A percentile compares a stretch with the other conserved stretches of the same genome.
Conservation (phyloP, 1,140 invertebrate genomes). For the Aporrectodea caliginosa region DNA sequence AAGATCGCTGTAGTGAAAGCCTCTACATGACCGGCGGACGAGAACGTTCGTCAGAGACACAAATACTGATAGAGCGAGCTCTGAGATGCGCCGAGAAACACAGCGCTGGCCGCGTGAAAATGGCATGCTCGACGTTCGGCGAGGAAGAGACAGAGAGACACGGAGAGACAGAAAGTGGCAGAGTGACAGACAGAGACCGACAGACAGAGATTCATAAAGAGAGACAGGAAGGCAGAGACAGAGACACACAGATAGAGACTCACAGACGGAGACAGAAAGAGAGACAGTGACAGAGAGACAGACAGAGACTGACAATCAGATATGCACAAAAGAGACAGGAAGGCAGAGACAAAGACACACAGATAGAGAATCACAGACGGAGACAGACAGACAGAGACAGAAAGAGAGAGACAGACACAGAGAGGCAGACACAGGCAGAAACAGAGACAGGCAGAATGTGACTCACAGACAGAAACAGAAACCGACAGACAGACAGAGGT, state of each 20-base stretch:
- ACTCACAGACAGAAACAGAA: too few relatives aligned
- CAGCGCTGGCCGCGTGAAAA: too few relatives aligned
- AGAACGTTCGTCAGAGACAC: too few relatives aligned
- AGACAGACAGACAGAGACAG: not conserved
- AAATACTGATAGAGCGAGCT: not conserved
- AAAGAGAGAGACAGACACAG: not conserved
- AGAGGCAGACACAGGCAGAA: not conserved
- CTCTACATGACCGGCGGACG: too few relatives aligned
- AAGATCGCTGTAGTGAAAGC: too few relatives aligned
- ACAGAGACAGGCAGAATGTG: not conserved
- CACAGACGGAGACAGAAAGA: not conserved
- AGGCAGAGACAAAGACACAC: not conserved
- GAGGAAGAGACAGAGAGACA: not conserved
- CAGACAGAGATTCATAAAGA: not conserved
- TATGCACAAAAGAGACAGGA: not conserved
- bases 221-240: not conserved
- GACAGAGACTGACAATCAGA: not conserved
- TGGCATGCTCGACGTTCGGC: too few relatives aligned
- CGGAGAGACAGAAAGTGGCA: not conserved
- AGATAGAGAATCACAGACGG: not conserved
- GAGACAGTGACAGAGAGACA: not conserved
- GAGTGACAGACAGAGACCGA: not conserved
- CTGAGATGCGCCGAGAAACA: not conserved
- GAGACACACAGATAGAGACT: not conserved
- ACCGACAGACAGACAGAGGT: too few relatives aligned